phyloP scores from a whole-genome alignment of 2,113 vertebrate species.

The Clinocottus analis region DNA sequence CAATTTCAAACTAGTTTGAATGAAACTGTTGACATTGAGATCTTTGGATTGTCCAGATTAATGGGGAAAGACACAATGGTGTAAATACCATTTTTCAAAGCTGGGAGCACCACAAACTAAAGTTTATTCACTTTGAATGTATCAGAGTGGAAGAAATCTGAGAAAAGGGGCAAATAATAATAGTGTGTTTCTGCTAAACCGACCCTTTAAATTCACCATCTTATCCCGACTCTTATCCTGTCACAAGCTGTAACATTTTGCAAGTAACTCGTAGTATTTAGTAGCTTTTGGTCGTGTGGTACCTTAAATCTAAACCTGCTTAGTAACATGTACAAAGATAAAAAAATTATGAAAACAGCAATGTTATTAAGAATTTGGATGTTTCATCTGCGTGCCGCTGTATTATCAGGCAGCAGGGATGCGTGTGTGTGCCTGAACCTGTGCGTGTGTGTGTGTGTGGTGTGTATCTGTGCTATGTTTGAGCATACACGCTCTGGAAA shows the following conservation, averaged over 20 bases:
- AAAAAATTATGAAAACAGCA: conserved; percentile 26
- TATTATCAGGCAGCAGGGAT: conserved; percentile 50
- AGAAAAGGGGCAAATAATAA: neutral
- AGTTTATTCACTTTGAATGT: neutral
- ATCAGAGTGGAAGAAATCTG: neutral
- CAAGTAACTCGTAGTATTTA: conserved; percentile 3
- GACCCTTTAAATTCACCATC: conserved; percentile 11
- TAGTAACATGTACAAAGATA: conserved; percentile 25
- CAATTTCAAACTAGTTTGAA: neutral
- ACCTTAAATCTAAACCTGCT: conserved; percentile 27
- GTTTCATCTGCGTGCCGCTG: conserved; percentile 51
- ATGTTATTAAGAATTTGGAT: conserved; percentile 34
- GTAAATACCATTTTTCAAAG: neutral
- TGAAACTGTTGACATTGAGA: neutral
- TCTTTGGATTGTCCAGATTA: neutral
- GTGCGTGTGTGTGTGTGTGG: conserved; percentile 39
- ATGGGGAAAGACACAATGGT: neutral
- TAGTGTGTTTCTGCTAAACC: neutral
- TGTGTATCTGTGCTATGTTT: conserved; percentile 73
- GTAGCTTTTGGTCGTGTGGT: conserved; percentile 31
- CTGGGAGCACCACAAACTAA: neutral
- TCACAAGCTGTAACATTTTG: conserved; percentile 9
- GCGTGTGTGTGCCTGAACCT: conserved; percentile 54
- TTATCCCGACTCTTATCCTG: conserved; percentile 26
- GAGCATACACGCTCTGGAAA: conserved; percentile 60